Evolutionary conservation across 2,797 vertebrate species (phyloP).

Genomic region (Mycteria americana): DNA sequence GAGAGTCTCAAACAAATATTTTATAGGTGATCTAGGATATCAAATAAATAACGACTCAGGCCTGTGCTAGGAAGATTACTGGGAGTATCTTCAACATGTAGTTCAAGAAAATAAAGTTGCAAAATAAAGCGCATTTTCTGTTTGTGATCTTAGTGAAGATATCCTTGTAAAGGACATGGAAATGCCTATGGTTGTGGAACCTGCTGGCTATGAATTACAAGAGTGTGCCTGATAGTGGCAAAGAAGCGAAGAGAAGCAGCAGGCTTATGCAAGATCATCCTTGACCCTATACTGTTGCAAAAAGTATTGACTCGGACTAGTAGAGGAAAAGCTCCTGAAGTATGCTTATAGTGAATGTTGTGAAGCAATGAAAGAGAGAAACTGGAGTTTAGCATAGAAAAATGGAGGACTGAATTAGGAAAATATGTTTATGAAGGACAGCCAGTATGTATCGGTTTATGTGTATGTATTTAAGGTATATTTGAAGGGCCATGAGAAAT

Average conservation of each 20-base stretch:
- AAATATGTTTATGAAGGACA: neutral
- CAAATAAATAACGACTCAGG: neutral
- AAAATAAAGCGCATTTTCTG: neutral
- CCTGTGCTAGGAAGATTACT: neutral
- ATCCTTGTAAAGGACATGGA: neutral
- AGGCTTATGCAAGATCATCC: neutral
- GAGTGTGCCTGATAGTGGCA: neutral
- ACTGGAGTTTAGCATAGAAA: neutral
- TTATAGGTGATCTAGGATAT: neutral
- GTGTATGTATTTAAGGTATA: neutral
- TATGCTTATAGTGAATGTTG: neutral
- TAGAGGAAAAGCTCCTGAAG: neutral
- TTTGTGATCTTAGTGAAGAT: neutral
- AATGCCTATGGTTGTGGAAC: neutral
- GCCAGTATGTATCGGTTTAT: accelerated
- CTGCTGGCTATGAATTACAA: neutral
- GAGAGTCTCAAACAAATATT: neutral
- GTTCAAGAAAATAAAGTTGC: neutral
- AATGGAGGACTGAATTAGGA: neutral
- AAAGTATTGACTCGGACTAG: neutral
- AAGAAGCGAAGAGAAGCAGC: neutral
- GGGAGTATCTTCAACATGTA: neutral
- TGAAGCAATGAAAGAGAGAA: neutral
- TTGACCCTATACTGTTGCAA: neutral
- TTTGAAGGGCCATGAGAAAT: neutral